These are phyloP conservation scores for Eupithecia dodoneata DNA, from an alignment of 2,888 invertebrate genomes.

Conservation along the genomic window DNA sequence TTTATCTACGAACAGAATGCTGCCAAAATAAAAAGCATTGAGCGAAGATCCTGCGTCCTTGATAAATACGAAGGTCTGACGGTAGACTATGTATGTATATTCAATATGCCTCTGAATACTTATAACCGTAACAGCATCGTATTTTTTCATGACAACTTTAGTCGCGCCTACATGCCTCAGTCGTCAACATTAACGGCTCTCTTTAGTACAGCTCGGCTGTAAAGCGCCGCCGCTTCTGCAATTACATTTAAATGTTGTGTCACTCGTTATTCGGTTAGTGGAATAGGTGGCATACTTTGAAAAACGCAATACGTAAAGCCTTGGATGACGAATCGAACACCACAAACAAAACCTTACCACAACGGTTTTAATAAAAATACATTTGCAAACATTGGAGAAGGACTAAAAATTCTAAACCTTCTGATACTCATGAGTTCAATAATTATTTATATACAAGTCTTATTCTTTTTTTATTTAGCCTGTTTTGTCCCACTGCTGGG, in stretches of 20 bases:
- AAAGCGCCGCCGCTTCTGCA: slow-evolving; percentile 34
- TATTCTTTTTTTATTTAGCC: no score
- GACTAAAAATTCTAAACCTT: no score
- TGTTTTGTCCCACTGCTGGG: no score
- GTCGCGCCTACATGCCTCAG: slow-evolving; percentile 3
- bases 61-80: neutral
- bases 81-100: neutral
- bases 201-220: slow-evolving; percentile 21
- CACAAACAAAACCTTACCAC: neutral
- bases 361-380: no score
- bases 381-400: no score
- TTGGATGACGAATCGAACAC: neutral
- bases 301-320: neutral
- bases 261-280: slow-evolving; percentile 47
- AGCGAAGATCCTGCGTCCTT: neutral
- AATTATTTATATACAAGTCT: no score
- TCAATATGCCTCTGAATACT: slow-evolving; percentile 3
- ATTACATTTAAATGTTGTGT: slow-evolving; percentile 53
- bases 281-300: neutral
- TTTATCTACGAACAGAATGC: no score
- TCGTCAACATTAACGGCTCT: slow-evolving; percentile 10
- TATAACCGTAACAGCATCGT: neutral
- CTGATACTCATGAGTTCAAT: no score
- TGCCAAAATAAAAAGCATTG: no score
- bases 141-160: slow-evolving; percentile 8